Evolutionary conservation across 2,888 invertebrate species (phyloP).

Genomic region (Holacanthella duospinosa): DNA sequence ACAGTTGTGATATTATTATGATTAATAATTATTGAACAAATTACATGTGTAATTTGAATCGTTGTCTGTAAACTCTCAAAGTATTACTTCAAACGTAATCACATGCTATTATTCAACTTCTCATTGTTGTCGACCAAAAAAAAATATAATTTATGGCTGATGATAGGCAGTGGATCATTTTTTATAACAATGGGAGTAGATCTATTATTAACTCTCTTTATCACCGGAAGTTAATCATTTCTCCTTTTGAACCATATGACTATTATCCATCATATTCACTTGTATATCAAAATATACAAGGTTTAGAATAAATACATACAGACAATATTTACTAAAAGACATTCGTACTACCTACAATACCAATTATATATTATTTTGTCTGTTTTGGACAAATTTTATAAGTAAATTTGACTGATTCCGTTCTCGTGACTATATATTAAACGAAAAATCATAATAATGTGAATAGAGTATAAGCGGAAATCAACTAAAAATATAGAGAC

Average conservation of each 20-base stretch:
- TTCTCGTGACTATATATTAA: no score
- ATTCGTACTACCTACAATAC: no score
- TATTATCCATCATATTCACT: not conserved
- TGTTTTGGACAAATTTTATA: no score
- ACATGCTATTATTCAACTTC: not conserved
- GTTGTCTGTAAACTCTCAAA: not conserved
- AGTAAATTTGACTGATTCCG: no score
- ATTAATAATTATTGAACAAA: no score
- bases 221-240: slow-evolving; percentile 2
- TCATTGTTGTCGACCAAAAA: not conserved
- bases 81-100: not conserved
- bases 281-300: not conserved
- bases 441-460: no score
- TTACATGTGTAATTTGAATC: no score
- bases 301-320: no score
- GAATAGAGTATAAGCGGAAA: no score
- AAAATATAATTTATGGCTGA: not conserved
- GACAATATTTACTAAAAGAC: no score
- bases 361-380: no score
- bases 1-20: no score
- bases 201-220: not conserved
- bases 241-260: not conserved
- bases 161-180: not conserved
- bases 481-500: not conserved
- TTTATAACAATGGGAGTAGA: not conserved